phyloP scores from a whole-genome alignment of 1,140 invertebrate genomes.

The Ganaspis sp. region DNA sequence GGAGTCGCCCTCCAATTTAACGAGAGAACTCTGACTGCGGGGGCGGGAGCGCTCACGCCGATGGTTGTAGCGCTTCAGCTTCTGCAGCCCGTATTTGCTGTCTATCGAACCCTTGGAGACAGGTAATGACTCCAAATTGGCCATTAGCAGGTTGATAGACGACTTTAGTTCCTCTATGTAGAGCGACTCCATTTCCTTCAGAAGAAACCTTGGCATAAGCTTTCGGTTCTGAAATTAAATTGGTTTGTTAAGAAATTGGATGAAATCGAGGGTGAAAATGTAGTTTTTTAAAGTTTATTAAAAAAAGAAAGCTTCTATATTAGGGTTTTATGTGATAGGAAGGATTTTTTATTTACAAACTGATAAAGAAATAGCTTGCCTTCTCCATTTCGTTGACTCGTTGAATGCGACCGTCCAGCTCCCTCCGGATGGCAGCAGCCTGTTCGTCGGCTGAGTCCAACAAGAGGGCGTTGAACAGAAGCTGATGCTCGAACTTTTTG shows the following conservation, averaged over 20 bases:
- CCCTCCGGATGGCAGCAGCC: slow-evolving; percentile 98
- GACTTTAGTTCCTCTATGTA: slow-evolving; percentile 99
- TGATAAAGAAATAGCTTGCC: slow-evolving; percentile 77
- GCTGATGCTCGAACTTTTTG: slow-evolving; percentile 99
- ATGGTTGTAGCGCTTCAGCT: slow-evolving; percentile 96
- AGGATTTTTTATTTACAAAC: too few species aligned
- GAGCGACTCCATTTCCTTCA: slow-evolving; percentile 99
- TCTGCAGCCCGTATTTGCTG: slow-evolving; percentile 97
- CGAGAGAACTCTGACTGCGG: slow-evolving; percentile 89
- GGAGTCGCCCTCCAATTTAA: slow-evolving; percentile 93
- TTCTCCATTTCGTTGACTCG: slow-evolving; percentile 97
- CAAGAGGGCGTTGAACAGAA: slow-evolving; percentile 98
- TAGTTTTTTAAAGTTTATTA: too few species aligned
- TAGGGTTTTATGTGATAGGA: too few species aligned
- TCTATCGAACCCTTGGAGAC: slow-evolving; percentile 98
- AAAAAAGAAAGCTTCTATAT: too few species aligned
- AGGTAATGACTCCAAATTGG: slow-evolving; percentile 98
- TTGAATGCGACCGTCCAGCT: slow-evolving; percentile 97
- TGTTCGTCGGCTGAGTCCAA: slow-evolving; percentile 99
- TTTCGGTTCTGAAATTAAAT: slow-evolving; percentile 88
- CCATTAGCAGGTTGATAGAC: slow-evolving; percentile 98
- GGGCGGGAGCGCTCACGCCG: slow-evolving; percentile 75
- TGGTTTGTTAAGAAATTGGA: too few species aligned
- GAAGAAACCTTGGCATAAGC: slow-evolving; percentile 98
- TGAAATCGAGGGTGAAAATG: too few species aligned